Evolutionary conservation across 1,140 invertebrate species (phyloP).

Genomic region (Campoletis sonorensis): DNA sequence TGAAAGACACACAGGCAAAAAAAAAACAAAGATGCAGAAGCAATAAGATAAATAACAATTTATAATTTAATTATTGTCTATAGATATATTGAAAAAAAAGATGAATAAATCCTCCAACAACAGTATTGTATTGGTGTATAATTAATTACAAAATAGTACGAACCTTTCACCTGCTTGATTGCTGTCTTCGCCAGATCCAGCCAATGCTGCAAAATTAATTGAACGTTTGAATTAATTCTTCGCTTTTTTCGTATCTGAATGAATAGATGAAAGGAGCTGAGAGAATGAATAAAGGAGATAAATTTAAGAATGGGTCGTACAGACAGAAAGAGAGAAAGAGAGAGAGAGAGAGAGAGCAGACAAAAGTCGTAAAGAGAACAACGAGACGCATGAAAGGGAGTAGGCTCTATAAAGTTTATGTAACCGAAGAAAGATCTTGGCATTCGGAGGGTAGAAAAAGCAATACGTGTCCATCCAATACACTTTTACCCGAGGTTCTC

Average conservation of each 20-base stretch:
- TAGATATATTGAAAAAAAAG: too few relatives aligned
- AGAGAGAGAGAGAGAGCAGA: constrained; percentile 68
- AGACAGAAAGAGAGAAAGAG: constrained; percentile 28
- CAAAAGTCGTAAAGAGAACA: constrained; percentile 44
- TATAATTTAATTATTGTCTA: too few relatives aligned
- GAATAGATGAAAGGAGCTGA: too few relatives aligned
- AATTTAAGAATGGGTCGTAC: not conserved
- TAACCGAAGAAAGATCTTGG: not conserved
- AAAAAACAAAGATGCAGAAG: not conserved
- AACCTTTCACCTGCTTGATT: constrained; percentile 96
- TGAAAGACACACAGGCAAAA: constrained; percentile 67
- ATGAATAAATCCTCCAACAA: too few relatives aligned
- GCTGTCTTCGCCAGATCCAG: constrained; percentile 95
- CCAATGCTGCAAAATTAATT: constrained; percentile 90
- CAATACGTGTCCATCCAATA: not conserved
- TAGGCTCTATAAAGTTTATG: constrained; percentile 21
- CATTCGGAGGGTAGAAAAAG: not conserved
- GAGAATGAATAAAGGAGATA: constrained; percentile 35
- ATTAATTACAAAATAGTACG: constrained; percentile 55
- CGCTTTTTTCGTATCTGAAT: too few relatives aligned
- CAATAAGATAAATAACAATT: too few relatives aligned
- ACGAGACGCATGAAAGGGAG: constrained; percentile 22
- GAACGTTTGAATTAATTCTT: constrained; percentile 24
- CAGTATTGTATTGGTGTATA: too few relatives aligned
- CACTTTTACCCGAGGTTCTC: not conserved